These are phyloP conservation scores for Pseudorasbora parva DNA, from an alignment of 2,113 vertebrate genomes.

Conservation along the genomic window DNA sequence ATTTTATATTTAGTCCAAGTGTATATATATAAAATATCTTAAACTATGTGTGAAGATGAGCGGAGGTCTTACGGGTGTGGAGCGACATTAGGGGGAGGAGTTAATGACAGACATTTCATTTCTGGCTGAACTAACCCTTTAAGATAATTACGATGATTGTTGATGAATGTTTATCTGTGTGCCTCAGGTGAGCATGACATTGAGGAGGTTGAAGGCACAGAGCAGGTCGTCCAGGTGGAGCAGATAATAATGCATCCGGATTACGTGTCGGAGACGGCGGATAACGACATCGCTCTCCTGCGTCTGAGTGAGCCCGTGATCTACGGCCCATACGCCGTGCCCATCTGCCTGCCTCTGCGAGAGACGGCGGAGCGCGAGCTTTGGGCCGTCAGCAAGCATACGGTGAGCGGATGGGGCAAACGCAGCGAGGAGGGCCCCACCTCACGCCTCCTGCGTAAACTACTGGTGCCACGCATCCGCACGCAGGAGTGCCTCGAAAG, in stretches of 20 bases:
- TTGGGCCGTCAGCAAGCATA: slow-evolving; percentile 76
- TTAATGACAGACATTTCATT: too few relatives aligned
- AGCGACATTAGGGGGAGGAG: too few relatives aligned
- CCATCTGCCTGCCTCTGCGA: slow-evolving; percentile 84
- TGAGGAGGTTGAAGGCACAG: slow-evolving; percentile 73
- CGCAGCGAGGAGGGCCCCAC: slow-evolving; percentile 80
- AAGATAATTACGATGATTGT: too few relatives aligned
- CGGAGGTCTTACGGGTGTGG: too few relatives aligned
- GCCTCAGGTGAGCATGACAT: slow-evolving; percentile 82
- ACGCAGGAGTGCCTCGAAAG: slow-evolving; percentile 80
- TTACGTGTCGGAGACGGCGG: slow-evolving; percentile 64
- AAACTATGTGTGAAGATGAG: too few relatives aligned
- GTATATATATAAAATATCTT: too few relatives aligned
- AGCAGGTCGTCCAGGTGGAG: slow-evolving; percentile 76
- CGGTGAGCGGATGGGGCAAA: slow-evolving; percentile 91
- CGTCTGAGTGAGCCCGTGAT: slow-evolving; percentile 69
- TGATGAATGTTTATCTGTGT: not conserved
- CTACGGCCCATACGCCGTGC: slow-evolving; percentile 77
- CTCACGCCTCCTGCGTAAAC: slow-evolving; percentile 76
- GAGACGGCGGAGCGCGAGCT: slow-evolving; percentile 75
- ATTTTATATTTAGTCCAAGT: too few relatives aligned
- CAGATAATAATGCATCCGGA: slow-evolving; percentile 73
- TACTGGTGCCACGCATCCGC: slow-evolving; percentile 83
- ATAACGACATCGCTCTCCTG: slow-evolving; percentile 89
- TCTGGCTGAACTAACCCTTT: too few relatives aligned